Evolutionary conservation across 2,888 invertebrate genomes (phyloP).

Genomic region (Eupelmus urozonus): DNA sequence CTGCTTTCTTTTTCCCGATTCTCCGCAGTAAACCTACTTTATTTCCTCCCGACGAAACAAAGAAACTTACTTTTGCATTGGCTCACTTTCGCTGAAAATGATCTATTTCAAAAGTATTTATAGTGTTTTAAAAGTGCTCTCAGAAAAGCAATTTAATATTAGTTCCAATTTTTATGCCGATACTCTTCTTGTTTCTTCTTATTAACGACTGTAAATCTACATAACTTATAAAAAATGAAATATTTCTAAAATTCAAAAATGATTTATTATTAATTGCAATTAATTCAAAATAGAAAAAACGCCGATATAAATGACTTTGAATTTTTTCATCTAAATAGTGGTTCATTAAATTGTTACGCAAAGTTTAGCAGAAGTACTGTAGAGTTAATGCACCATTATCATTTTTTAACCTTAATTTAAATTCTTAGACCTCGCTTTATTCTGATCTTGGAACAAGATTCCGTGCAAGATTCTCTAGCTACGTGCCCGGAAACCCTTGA

Average conservation of each 20-base stretch:
- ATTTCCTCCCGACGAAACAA: background rate
- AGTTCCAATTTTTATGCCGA: no score
- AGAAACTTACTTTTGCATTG: slow-evolving; percentile 11
- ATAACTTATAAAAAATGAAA: no score
- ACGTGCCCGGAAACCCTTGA: background rate
- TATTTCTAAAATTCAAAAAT: no score
- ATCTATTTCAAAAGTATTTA: background rate
- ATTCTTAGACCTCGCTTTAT: no score
- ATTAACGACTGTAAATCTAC: no score
- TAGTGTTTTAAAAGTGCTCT: no score
- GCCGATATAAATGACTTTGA: no score
- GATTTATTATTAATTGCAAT: no score
- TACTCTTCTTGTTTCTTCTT: no score
- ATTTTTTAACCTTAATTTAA: background rate
- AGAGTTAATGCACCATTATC: background rate
- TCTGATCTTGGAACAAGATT: background rate
- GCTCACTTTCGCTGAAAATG: slow-evolving; percentile 24
- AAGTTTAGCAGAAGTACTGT: background rate
- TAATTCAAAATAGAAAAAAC: no score
- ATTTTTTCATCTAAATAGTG: background rate
- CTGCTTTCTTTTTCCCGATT: slow-evolving; percentile 25
- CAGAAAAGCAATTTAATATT: no score
- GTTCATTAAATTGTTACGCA: background rate
- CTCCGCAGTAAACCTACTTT: slow-evolving; percentile 46
- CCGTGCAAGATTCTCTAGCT: background rate